Conservation (phyloP, 1,140 invertebrate species). For the Eubasilissa regina region DNA sequence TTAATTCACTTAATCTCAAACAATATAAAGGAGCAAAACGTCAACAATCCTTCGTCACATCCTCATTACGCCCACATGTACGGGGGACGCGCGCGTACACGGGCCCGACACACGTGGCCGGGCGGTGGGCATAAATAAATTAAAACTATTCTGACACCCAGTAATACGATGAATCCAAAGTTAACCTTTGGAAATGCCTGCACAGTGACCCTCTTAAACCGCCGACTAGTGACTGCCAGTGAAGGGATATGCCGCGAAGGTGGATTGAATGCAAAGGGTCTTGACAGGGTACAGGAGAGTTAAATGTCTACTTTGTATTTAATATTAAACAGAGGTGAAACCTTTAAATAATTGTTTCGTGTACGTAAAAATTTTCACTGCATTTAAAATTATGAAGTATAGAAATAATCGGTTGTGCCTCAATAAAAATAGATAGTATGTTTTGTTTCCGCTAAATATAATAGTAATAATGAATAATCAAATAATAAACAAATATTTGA, state of each 20-base stretch:
- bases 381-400: no score
- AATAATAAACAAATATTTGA: no score
- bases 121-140: constrained; percentile 56
- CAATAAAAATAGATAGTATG: no score
- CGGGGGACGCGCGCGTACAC: not conserved
- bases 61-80: constrained; percentile 39
- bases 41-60: constrained; percentile 43
- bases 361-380: no score
- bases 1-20: constrained; percentile 45
- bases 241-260: constrained; percentile 35
- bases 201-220: constrained; percentile 58
- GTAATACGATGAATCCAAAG: constrained; percentile 59
- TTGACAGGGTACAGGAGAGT: constrained; percentile 8
- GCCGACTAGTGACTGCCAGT: constrained; percentile 41
- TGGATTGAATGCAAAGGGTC: constrained; percentile 28
- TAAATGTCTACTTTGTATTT: no score
- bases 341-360: no score
- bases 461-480: no score
- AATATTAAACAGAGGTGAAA: no score
- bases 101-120: constrained; percentile 17
- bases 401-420: no score
- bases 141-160: constrained; percentile 59
- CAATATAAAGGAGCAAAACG: constrained; percentile 47
- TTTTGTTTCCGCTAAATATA: no score
- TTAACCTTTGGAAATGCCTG: constrained; percentile 55